Base-by-base conservation (phyloP, 2,797 vertebrate species). In the Acipenser oxyrinchus region DNA sequence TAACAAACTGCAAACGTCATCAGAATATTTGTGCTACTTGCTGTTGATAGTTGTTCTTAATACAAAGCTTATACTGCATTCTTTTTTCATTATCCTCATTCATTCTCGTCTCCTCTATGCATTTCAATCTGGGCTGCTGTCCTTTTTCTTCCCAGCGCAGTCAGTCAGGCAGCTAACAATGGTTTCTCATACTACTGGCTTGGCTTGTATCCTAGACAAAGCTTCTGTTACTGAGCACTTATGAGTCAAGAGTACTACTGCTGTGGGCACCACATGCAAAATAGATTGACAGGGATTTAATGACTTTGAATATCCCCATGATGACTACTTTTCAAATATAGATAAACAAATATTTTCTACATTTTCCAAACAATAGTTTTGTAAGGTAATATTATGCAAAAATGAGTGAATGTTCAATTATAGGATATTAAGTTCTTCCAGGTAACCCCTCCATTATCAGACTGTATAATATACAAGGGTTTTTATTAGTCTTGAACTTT, bases 211-310 rank as follows among this genome's bases (percentile, higher is more conserved):
- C 64, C 66, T 76, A 18, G 71, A 72, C 70, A 74, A 72, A 1
- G 88, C 88, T 72, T 91, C 82, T 1, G 37, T 8, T 1, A 89
- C 64, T 0, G 84, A 77, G 69, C 84, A 83, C 11, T 71, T 71
- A 12, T 78, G 83, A 7, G 86, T 75, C 68, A 93, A 78, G 66
- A 82, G 84, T 70, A 90, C 75, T 73, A 91, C 70, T 12, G 89
- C 87, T 48, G 77, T 70, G 0, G 89, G 88, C 60, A 92, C 85
- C 55, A 89, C 84, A 91, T 92, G 62, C 1, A 50, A 67, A 55
- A 68, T 8, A 65, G 23, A 71, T 1, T 71, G 10, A 23, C 52
- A 70, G 15, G 72, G 10, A n/a, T n/a, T 58, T 11, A 58, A n/a
- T 13, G 1, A 58, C 37, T 37, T 37, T 37, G 37, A 5, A 37